Percentiles rank a stretch among this genome's conserved stretches.
phyloP scores from a whole-genome alignment of 2,888 invertebrate genomes.

The Drosophila histrio region DNA sequence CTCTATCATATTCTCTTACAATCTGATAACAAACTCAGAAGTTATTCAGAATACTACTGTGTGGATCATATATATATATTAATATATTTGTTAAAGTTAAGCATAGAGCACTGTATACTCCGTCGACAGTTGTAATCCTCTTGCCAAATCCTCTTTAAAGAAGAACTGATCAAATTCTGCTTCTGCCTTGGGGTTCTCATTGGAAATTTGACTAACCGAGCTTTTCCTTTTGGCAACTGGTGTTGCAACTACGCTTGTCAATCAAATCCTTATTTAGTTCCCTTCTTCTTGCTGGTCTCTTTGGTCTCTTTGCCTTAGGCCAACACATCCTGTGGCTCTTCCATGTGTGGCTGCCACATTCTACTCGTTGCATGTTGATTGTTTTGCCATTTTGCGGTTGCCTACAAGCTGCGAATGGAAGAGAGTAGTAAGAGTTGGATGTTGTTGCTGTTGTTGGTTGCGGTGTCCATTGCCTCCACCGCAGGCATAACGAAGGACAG shows the following conservation, averaged over 20 bases:
- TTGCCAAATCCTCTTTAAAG: slow-evolving; percentile 22
- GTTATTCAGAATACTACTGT: too few relatives aligned
- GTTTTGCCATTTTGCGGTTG: slow-evolving; percentile 76
- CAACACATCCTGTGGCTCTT: slow-evolving; percentile 24
- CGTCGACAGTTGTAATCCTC: not conserved
- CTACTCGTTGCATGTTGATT: slow-evolving; percentile 69
- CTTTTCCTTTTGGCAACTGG: slow-evolving; percentile 12
- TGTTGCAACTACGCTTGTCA: slow-evolving; percentile 13
- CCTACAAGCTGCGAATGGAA: slow-evolving; percentile 22
- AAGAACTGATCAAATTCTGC: slow-evolving; percentile 9
- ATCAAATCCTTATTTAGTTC: slow-evolving; percentile 28
- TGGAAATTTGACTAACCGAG: slow-evolving; percentile 35
- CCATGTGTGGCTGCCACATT: slow-evolving; percentile 26
- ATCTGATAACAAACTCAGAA: too few relatives aligned
- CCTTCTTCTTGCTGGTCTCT: not conserved
- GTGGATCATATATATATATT: too few relatives aligned
- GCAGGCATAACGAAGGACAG: slow-evolving; percentile 15
- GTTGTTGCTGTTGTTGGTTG: slow-evolving; percentile 14
- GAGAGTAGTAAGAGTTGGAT: too few relatives aligned
- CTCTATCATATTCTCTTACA: too few relatives aligned
- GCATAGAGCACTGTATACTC: too few relatives aligned
- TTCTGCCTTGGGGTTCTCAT: not conserved
- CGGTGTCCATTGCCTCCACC: slow-evolving; percentile 38
- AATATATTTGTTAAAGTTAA: too few relatives aligned
- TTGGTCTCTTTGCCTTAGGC: slow-evolving; percentile 2